Conservation (phyloP, 2,797 vertebrate genomes). For the Ataeniobius toweri region DNA sequence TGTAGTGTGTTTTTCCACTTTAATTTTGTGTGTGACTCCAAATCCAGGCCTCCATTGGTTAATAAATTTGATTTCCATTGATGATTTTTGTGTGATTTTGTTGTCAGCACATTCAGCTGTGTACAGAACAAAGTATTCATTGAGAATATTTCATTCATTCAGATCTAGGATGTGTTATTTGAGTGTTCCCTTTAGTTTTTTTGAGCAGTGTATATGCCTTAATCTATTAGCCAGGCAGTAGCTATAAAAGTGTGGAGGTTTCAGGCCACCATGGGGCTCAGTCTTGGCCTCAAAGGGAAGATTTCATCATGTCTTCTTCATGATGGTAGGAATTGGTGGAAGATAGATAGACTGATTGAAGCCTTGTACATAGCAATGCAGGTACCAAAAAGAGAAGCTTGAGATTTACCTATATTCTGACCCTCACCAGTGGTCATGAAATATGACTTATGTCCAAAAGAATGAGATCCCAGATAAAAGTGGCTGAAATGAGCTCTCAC, state of each 20-base stretch:
- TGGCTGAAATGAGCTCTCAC: background rate
- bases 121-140: too few species aligned
- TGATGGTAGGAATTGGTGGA: background rate
- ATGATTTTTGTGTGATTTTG: too few species aligned
- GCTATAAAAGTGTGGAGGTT: background rate
- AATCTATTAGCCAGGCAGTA: background rate
- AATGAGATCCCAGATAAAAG: background rate
- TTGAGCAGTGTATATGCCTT: background rate
- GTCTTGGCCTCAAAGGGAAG: background rate
- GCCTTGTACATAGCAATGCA: background rate
- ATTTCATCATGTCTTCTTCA: background rate
- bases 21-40: too few species aligned
- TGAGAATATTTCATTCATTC: too few species aligned
- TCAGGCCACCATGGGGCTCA: background rate
- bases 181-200: too few species aligned
- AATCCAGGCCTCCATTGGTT: too few species aligned
- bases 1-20: too few species aligned
- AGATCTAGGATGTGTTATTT: background rate
- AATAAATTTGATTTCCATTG: too few species aligned
- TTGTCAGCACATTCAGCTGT: too few species aligned
- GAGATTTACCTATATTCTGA: background rate
- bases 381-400: too few species aligned
- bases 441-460: background rate
- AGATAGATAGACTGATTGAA: background rate
- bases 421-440: background rate